Conservation (phyloP, 2,797 vertebrate species). For the Coccyzus lansbergi region DNA sequence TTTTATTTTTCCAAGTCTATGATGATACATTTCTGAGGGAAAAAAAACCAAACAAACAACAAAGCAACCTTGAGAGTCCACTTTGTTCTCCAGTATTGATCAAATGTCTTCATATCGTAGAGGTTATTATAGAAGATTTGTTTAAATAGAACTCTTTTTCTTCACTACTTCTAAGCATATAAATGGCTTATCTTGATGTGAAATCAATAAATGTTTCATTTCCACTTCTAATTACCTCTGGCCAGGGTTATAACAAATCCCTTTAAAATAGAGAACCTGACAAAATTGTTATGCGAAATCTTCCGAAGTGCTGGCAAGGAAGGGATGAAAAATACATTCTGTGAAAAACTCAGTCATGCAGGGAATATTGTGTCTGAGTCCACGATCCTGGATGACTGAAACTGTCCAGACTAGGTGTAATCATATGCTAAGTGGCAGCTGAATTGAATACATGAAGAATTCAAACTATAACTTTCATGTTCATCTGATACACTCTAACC, state of each 20-base stretch:
- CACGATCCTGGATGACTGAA: not conserved
- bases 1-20: not conserved
- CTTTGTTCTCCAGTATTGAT: conserved; percentile 21
- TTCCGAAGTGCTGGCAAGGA: not conserved
- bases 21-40: not conserved
- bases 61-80: not conserved
- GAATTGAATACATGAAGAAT: not conserved
- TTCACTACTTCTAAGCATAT: conserved; percentile 15
- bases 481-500: not conserved
- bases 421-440: not conserved
- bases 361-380: not conserved
- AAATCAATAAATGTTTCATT: conserved; percentile 65
- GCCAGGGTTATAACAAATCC: conserved; percentile 1
- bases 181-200: not conserved
- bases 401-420: not conserved
- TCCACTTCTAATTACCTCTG: conserved; percentile 50
- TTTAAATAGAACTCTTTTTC: not conserved
- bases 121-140: conserved; percentile 7
- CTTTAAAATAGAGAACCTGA: not conserved
- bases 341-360: not conserved
- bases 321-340: not conserved
- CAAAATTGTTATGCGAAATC: not conserved
- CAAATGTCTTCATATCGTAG: not conserved
- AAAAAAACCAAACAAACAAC: not conserved
- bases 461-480: not conserved